Percentiles rank a stretch among this genome's conserved stretches.
Conservation (phyloP, 2,888 invertebrate species). For the Cybosia mesomella region DNA sequence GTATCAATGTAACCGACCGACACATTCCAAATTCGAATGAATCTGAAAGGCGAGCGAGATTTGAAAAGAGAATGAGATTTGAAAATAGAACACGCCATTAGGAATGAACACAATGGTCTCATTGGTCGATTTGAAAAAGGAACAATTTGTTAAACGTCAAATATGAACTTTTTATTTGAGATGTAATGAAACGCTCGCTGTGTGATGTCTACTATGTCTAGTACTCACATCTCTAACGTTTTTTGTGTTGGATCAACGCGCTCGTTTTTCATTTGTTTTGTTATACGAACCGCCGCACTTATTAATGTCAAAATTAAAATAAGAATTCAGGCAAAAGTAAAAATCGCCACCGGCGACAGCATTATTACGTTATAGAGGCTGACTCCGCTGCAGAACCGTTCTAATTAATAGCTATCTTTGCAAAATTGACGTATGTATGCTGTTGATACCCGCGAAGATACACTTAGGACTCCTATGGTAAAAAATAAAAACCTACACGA, state of each 20-base stretch:
- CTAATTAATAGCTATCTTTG: conserved; percentile 74
- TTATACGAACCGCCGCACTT: conserved; percentile 71
- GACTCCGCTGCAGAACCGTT: conserved; percentile 60
- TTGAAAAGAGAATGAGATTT: conserved; percentile 87
- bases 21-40: conserved; percentile 86
- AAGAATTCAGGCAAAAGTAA: conserved; percentile 70
- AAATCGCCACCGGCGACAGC: conserved; percentile 78
- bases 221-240: conserved; percentile 75
- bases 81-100: conserved; percentile 87
- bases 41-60: conserved; percentile 84
- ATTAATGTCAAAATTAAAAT: conserved; percentile 81
- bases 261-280: conserved; percentile 83
- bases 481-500: conserved; percentile 50
- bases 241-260: conserved; percentile 76
- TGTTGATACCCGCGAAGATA: conserved; percentile 31
- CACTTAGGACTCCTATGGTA: conserved; percentile 32
- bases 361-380: conserved; percentile 75
- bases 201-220: conserved; percentile 83
- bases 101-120: conserved; percentile 85
- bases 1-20: conserved; percentile 73
- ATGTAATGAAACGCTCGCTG: conserved; percentile 81
- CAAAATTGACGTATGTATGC: conserved; percentile 59
- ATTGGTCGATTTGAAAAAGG: conserved; percentile 87
- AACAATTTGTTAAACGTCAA: conserved; percentile 88
- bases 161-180: conserved; percentile 85